These are phyloP conservation scores for Cathartes aura DNA, from an alignment of 2,113 vertebrate species.

Conservation along the genomic window DNA sequence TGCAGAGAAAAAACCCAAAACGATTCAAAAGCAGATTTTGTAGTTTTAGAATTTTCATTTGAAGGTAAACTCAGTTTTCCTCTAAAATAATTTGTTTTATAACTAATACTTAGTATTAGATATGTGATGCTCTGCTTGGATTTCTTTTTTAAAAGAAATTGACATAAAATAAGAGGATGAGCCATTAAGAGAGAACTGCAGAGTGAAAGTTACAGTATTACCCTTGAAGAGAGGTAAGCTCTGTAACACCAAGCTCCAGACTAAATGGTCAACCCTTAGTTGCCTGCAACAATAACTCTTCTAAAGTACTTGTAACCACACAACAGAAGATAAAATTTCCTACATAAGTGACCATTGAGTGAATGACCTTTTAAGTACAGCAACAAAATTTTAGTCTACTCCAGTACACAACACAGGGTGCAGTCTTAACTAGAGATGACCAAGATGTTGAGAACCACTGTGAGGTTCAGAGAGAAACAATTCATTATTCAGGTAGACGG, in stretches of 20 bases:
- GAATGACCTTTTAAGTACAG: background rate
- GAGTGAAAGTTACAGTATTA: background rate
- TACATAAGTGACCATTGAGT: background rate
- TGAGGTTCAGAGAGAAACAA: background rate
- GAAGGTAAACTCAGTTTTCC: background rate
- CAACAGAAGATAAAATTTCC: background rate
- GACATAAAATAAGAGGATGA: background rate
- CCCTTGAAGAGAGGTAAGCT: background rate
- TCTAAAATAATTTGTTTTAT: background rate
- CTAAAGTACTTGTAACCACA: background rate
- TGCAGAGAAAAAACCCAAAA: accelerated
- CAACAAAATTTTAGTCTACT: background rate
- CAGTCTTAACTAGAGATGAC: background rate
- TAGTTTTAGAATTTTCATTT: background rate
- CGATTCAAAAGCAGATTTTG: background rate
- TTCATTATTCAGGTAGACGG: background rate
- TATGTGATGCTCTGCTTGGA: background rate
- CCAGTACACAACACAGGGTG: background rate
- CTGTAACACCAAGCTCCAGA: background rate
- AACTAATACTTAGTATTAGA: background rate
- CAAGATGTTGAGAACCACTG: background rate
- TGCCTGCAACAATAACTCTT: background rate
- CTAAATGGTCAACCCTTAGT: background rate
- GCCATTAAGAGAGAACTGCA: background rate
- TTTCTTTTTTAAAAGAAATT: background rate